phyloP scores from a whole-genome alignment of 2,888 invertebrate genomes.

The Tinea semifulvella region DNA sequence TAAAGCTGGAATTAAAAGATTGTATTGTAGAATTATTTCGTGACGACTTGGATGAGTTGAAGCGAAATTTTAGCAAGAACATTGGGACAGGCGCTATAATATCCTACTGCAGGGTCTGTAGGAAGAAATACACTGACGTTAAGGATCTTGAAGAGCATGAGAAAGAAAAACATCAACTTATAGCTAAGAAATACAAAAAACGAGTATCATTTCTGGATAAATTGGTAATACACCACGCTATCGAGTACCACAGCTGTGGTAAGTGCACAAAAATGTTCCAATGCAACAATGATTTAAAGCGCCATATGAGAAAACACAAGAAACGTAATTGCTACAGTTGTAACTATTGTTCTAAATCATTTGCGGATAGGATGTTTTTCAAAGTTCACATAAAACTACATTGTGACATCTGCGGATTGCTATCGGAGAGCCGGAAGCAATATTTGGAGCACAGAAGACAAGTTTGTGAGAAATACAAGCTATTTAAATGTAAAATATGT shows the following conservation, averaged over 20 bases:
- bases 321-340: slow-evolving; percentile 56
- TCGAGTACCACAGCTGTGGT: slow-evolving; percentile 46
- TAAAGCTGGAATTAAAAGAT: not conserved
- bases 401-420: slow-evolving; percentile 37
- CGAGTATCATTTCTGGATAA: slow-evolving; percentile 47
- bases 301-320: slow-evolving; percentile 43
- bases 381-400: slow-evolving; percentile 54
- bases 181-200: not conserved
- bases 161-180: slow-evolving; percentile 42
- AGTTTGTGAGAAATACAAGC: slow-evolving; percentile 40
- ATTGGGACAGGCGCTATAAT: too few species aligned
- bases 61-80: not conserved
- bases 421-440: slow-evolving; percentile 30
- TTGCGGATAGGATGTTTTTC: slow-evolving; percentile 46
- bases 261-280: slow-evolving; percentile 49
- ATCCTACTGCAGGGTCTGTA: slow-evolving; percentile 41
- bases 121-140: slow-evolving; percentile 37
- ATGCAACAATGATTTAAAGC: slow-evolving; percentile 33
- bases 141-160: slow-evolving; percentile 42
- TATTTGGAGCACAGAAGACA: slow-evolving; percentile 35
- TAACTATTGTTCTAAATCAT: slow-evolving; percentile 45
- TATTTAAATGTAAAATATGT: slow-evolving; percentile 46
- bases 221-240: slow-evolving; percentile 45
- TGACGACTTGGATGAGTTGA: not conserved
- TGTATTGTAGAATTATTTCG: not conserved